Percentiles rank a stretch among this genome's conserved stretches.
Conservation (phyloP, 2,888 invertebrate genomes). For the Phaedon cochleariae region DNA sequence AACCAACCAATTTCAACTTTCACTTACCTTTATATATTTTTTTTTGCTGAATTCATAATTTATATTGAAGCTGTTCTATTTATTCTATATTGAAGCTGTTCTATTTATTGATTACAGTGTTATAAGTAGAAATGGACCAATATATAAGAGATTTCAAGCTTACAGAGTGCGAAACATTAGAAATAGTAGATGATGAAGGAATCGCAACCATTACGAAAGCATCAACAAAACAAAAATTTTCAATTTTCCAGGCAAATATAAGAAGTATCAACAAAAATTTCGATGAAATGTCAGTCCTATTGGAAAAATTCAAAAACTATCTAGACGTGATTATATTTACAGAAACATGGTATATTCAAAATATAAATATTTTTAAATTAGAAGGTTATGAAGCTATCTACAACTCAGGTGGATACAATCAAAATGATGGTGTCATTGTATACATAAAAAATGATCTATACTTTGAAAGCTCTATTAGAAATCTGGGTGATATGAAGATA, state of each 20-base stretch:
- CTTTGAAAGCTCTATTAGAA: no score
- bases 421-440: no score
- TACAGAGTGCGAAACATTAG: slow-evolving; percentile 3
- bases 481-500: no score
- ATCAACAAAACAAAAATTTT: background rate
- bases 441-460: no score
- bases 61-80: background rate
- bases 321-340: slow-evolving; percentile 8
- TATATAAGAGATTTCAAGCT: no score
- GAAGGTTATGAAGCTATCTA: slow-evolving; percentile 5
- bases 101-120: background rate
- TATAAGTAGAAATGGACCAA: slow-evolving; percentile 6
- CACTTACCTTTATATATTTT: no score
- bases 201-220: slow-evolving; percentile 5
- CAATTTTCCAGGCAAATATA: no score
- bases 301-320: slow-evolving; percentile 11
- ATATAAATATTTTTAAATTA: slow-evolving; percentile 12
- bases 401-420: no score
- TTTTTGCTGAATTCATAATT: background rate
- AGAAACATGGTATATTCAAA: slow-evolving; percentile 9
- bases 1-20: no score
- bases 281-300: background rate
- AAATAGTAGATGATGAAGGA: slow-evolving; percentile 10
- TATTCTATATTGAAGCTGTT: no score
- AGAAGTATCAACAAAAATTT: no score